A percentile compares a stretch with the other conserved stretches of the same genome.
These are phyloP conservation scores for Galemys pyrenaicus DNA, from an alignment of 2,113 vertebrate species.

Conservation along the genomic window DNA sequence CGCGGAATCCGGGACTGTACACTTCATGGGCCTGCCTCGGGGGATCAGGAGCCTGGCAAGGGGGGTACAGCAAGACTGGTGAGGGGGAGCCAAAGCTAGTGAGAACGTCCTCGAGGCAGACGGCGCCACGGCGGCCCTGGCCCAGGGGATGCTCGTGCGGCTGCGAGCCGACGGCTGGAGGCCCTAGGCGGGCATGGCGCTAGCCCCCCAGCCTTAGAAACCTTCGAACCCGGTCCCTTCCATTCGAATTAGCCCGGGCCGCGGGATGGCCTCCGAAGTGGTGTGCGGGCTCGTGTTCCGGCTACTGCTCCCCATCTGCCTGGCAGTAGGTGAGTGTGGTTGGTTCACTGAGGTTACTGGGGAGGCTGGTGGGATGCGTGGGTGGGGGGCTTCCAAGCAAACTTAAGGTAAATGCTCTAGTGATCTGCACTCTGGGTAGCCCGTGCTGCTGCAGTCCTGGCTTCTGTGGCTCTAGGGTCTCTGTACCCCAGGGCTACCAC, in stretches of 20 bases:
- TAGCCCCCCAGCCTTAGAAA: constrained; percentile 1
- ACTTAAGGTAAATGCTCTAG: too few species aligned
- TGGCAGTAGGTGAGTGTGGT: constrained; percentile 92
- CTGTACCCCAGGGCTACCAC: neutral
- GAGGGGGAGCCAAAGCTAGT: neutral
- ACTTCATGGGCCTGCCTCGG: constrained; percentile 66
- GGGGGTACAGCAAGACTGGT: constrained; percentile 50
- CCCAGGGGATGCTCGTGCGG: constrained; percentile 58
- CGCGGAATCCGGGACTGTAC: neutral
- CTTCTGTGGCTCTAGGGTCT: too few species aligned
- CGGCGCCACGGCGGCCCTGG: neutral
- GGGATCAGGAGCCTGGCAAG: constrained; percentile 76
- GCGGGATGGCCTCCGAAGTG: constrained; percentile 95
- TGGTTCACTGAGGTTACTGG: neutral
- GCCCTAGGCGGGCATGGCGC: constrained; percentile 55
- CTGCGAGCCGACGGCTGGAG: constrained; percentile 69
- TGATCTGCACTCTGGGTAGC: neutral
- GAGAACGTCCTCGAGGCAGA: constrained; percentile 79
- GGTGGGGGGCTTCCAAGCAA: neutral
- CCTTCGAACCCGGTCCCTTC: neutral
- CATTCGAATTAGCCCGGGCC: neutral
- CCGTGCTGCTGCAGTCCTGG: neutral
- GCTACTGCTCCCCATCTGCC: constrained; percentile 94
- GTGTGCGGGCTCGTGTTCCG: constrained; percentile 97
- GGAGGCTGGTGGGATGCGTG: neutral